These are phyloP conservation scores for Echinometra lucunter DNA, from an alignment of 53 echinoderm and acorn worm genomes.

Conservation along the genomic window DNA sequence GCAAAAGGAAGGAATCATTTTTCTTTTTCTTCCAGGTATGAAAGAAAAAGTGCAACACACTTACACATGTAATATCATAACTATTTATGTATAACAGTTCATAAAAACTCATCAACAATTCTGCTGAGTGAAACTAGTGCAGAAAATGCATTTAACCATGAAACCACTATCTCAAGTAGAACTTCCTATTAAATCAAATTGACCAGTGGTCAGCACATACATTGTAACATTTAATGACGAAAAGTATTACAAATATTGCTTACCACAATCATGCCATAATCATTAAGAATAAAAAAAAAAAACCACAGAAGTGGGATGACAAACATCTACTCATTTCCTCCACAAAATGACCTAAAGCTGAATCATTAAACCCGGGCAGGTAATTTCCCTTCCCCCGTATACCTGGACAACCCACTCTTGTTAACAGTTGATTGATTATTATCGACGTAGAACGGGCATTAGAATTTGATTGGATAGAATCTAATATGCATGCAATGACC, in stretches of 20 bases:
- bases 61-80: too few species aligned
- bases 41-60: too few species aligned
- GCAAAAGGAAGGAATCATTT: not conserved
- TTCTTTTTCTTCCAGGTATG: too few species aligned
- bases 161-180: not conserved
- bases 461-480: constrained; percentile 46
- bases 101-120: too few species aligned
- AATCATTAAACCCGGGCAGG: constrained; percentile 23
- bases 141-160: not conserved
- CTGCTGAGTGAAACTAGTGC: too few species aligned
- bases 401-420: not conserved
- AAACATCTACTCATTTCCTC: not conserved
- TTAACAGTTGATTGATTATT: constrained; percentile 44
- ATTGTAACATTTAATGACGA: not conserved
- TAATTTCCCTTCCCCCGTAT: not conserved
- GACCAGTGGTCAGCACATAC: not conserved
- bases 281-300: not conserved
- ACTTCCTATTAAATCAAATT: too few species aligned
- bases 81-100: too few species aligned
- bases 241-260: not conserved
- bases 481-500: constrained; percentile 52
- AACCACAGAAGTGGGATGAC: not conserved
- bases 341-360: constrained; percentile 13
- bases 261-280: not conserved
- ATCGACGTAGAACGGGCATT: constrained; percentile 29